Evolutionary conservation across 2,888 invertebrate genomes (phyloP), one percentile per base, ranked within the genome.

Genomic region (Lasius platythorax): DNA sequence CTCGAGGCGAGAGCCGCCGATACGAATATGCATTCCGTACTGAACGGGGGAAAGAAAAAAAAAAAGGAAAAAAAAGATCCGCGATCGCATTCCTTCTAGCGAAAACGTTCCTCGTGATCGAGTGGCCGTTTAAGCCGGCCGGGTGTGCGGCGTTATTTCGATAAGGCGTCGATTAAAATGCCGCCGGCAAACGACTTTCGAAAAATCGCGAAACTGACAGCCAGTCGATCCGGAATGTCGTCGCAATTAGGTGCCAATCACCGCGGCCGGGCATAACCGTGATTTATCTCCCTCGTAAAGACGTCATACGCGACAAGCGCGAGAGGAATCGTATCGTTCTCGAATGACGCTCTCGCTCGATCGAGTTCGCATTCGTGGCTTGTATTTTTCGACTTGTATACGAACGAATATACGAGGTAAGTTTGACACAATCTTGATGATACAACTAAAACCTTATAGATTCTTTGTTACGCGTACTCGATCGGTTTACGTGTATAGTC

Each of bases 11-110:
- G 82, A 85, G 56, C 23, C 82, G 64, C 84, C 56, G 88, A 84
- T 79, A 86, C 63, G 70, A 82, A 85, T 82, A 84, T 83, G 84
- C 88, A 90, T 90, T 89, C 87, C 84, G 63, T 64, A 66, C 85
- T 50, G 67, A 79, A 28, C 30, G 58, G 23, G 30, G 73, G 8
- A 53, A 43, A 74, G 40, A 66, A 37, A 28, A 81, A 61, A 67
- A 15, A 23, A 66, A 23, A 6, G 37, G 0, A 37, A 37, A 37
- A 37, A 37, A 37, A 61, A 46, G 66, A 75, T n/a, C 18, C 53
- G 56, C 64, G 82, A 78, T 82, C 82, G 82, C 82, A 75, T 76
- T 82, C 53, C 82, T 53, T 3, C 64, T 64, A 53, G 66, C 78
- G 53, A 58, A 3, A 53, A 46, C 79, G 67, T 67, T 81, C 37